A percentile compares a stretch with the other conserved stretches of the same genome.
Evolutionary conservation across 2,113 vertebrate genomes (phyloP).

Genomic region (Pachypanchax playfairii): DNA sequence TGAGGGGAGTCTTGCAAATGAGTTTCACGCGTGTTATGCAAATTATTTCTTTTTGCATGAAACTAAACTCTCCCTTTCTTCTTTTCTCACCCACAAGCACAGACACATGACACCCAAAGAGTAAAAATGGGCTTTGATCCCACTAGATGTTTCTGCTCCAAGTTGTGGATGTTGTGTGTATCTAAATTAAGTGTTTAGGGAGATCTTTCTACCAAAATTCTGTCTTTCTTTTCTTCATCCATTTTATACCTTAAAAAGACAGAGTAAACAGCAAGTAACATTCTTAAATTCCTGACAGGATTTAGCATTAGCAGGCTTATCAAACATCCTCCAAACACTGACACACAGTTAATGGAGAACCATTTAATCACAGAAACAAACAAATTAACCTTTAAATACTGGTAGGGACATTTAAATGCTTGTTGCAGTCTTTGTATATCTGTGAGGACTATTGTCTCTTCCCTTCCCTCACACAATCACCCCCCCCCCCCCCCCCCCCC

Average conservation of each 20-base stretch:
- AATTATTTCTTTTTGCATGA: conserved; percentile 56
- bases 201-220: not conserved
- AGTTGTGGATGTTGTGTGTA: conserved; percentile 3
- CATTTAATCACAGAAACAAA: conserved; percentile 73
- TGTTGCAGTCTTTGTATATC: conserved; percentile 41
- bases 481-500: conserved; percentile 41
- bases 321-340: conserved; percentile 58
- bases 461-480: conserved; percentile 38
- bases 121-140: conserved; percentile 34
- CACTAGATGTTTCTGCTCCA: conserved; percentile 27
- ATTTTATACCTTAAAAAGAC: not conserved
- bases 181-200: conserved; percentile 7
- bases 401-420: conserved; percentile 55
- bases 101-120: conserved; percentile 53
- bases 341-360: conserved; percentile 57
- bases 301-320: conserved; percentile 46
- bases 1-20: conserved; percentile 58
- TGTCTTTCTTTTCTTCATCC: not conserved
- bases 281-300: conserved; percentile 36
- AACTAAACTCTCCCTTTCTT: conserved; percentile 44
- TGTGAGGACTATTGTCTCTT: conserved; percentile 34
- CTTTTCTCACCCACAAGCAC: conserved; percentile 23
- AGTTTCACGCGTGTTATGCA: conserved; percentile 56
- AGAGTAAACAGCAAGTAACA: not conserved
- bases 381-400: conserved; percentile 78